A percentile compares a stretch with the other conserved stretches of the same genome.
phyloP scores from a whole-genome alignment of 2,888 invertebrate genomes.

The Phyllotreta cruciferae region DNA sequence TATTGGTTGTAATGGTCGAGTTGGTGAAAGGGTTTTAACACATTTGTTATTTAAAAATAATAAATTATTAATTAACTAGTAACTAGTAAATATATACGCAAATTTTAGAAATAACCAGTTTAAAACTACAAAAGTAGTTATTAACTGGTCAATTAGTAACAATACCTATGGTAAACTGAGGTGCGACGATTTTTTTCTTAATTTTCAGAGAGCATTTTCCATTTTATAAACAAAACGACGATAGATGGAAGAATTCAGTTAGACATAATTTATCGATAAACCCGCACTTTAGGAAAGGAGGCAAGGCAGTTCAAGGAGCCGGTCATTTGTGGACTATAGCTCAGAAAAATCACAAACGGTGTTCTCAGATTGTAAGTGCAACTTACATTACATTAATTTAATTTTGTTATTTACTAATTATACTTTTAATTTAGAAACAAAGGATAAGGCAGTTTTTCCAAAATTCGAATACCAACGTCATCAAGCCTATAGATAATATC shows the following conservation, averaged over 20 bases:
- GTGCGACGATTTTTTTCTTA: too few relatives aligned
- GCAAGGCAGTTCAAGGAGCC: conserved; percentile 85
- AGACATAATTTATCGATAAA: conserved; percentile 91
- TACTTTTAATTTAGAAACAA: conserved; percentile 59
- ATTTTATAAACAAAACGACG: conserved; percentile 88
- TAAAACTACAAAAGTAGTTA: conserved; percentile 1
- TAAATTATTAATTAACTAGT: too few relatives aligned
- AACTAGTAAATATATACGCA: too few relatives aligned
- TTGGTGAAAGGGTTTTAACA: too few relatives aligned
- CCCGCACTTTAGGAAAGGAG: conserved; percentile 88
- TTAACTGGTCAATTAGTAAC: conserved; percentile 3
- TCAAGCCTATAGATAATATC: conserved; percentile 56
- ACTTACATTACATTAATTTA: conserved; percentile 6
- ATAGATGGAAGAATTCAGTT: conserved; percentile 93
- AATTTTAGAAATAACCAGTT: background rate
- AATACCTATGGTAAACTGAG: too few relatives aligned
- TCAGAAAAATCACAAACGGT: conserved; percentile 67
- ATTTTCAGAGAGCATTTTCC: conserved; percentile 80
- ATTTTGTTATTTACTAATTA: conserved; percentile 3
- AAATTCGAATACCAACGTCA: conserved; percentile 49
- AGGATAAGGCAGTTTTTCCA: conserved; percentile 64
- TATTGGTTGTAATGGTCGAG: too few relatives aligned
- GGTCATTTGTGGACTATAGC: conserved; percentile 91
- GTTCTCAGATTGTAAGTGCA: conserved; percentile 65
- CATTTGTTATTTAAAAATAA: too few relatives aligned